Evolutionary conservation across 2,113 vertebrate genomes (phyloP).

Genomic region (Anarrhichthys ocellatus): DNA sequence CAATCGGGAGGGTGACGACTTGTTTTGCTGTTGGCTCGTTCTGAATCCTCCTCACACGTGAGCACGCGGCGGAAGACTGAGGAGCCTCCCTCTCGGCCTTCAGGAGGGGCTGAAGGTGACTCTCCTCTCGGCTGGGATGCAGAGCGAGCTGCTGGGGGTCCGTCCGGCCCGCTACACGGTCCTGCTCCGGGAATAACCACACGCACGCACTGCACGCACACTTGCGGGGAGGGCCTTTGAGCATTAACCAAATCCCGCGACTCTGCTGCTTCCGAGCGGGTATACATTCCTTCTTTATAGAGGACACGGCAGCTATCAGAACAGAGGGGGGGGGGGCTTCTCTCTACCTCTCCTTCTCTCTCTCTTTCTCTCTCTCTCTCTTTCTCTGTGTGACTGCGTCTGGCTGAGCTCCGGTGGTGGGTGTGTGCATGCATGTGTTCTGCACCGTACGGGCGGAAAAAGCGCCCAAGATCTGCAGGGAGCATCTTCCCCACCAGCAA

Average conservation of each 20-base stretch:
- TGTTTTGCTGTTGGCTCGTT: slow-evolving; percentile 69
- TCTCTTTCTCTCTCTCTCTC: background rate
- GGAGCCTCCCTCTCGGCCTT: slow-evolving; percentile 78
- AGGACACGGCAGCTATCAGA: slow-evolving; percentile 28
- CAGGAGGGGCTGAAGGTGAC: slow-evolving; percentile 84
- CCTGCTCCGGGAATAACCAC: slow-evolving; percentile 26
- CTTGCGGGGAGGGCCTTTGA: background rate
- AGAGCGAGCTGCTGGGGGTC: slow-evolving; percentile 74
- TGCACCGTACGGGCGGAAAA: slow-evolving; percentile 95
- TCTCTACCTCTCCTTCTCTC: background rate
- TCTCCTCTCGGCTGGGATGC: slow-evolving; percentile 84
- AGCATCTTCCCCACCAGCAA: slow-evolving; percentile 89
- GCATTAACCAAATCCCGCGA: background rate
- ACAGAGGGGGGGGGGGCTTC: background rate
- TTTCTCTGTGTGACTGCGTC: background rate
- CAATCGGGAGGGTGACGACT: slow-evolving; percentile 62
- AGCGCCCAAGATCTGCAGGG: slow-evolving; percentile 90
- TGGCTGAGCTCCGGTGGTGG: slow-evolving; percentile 73
- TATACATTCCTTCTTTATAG: background rate
- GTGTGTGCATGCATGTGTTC: slow-evolving; percentile 96
- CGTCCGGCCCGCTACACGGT: slow-evolving; percentile 57
- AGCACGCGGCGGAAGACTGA: slow-evolving; percentile 70
- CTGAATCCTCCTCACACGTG: slow-evolving; percentile 69
- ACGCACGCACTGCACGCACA: background rate
- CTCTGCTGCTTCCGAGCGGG: background rate